phyloP scores from a whole-genome alignment of 1,140 invertebrate genomes.

The Drosophila ogumai region DNA sequence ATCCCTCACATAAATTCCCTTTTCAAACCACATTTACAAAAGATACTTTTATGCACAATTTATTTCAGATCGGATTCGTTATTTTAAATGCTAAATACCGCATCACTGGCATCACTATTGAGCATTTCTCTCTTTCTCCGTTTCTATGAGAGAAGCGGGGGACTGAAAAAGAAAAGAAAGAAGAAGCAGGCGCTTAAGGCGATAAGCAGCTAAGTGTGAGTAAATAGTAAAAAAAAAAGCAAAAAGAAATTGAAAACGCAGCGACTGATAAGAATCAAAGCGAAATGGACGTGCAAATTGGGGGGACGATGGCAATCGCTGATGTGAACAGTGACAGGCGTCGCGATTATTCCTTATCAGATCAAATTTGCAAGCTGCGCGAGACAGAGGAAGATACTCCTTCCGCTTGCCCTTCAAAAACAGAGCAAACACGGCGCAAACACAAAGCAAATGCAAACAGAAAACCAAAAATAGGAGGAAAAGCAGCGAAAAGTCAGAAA shows the following conservation, averaged over 20 bases:
- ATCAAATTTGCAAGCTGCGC: slow-evolving; percentile 20
- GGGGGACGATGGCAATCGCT: slow-evolving; percentile 10
- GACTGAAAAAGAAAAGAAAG: slow-evolving; percentile 6
- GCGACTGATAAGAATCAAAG: slow-evolving; percentile 20
- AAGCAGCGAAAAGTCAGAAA: slow-evolving; percentile 58
- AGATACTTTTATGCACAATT: background rate
- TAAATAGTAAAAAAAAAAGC: slow-evolving; percentile 25
- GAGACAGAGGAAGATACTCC: slow-evolving; percentile 4
- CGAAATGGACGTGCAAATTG: slow-evolving; percentile 25
- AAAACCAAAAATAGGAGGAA: slow-evolving; percentile 29
- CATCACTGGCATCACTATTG: background rate
- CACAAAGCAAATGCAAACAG: slow-evolving; percentile 38
- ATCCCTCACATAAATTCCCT: background rate
- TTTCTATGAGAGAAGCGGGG: slow-evolving; percentile 15
- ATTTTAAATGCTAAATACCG: background rate
- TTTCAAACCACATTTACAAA: background rate
- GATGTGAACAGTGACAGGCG: slow-evolving; percentile 26
- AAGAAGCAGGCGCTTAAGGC: slow-evolving; percentile 21
- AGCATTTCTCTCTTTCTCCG: background rate
- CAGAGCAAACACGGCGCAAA: slow-evolving; percentile 15
- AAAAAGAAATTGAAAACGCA: slow-evolving; percentile 16
- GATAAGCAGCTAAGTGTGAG: slow-evolving; percentile 48
- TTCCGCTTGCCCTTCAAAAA: slow-evolving; percentile 68
- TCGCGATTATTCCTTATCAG: slow-evolving; percentile 27
- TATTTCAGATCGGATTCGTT: background rate